Percentiles rank a stretch among this genome's conserved stretches.
These are phyloP conservation scores for Erpetoichthys calabaricus DNA, from an alignment of 2,797 vertebrate species.

Conservation along the genomic window DNA sequence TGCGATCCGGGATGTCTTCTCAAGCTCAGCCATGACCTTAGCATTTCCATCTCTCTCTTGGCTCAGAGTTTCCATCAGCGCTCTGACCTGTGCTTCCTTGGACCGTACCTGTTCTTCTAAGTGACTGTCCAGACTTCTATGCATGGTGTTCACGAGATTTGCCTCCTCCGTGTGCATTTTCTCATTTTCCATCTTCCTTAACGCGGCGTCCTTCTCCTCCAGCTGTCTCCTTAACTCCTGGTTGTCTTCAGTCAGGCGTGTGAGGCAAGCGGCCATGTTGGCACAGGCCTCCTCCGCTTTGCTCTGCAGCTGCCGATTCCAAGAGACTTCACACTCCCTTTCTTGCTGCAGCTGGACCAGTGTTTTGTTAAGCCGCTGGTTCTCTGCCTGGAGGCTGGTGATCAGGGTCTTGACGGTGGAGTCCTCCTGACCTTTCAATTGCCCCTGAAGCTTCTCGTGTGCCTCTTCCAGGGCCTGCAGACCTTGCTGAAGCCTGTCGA, in stretches of 20 bases:
- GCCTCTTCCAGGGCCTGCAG: conserved; percentile 1
- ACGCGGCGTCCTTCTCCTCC: neutral
- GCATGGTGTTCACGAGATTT: neutral
- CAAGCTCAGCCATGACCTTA: conserved; percentile 2
- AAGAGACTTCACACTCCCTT: neutral
- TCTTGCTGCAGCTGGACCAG: neutral
- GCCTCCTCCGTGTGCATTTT: neutral
- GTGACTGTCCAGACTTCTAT: neutral
- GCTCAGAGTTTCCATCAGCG: neutral
- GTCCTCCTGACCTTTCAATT: neutral
- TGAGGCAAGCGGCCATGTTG: neutral
- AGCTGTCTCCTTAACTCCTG: neutral
- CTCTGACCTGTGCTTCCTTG: neutral
- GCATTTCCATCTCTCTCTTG: conserved; percentile 1
- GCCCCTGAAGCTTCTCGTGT: conserved; percentile 2
- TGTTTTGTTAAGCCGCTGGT: neutral
- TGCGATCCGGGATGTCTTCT: conserved; percentile 1
- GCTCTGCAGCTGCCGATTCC: neutral
- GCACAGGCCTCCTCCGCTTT: neutral
- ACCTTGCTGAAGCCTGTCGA: neutral
- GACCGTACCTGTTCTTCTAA: conserved; percentile 15
- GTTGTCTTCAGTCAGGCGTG: neutral
- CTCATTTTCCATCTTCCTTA: neutral
- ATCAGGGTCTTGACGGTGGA: conserved; percentile 5
- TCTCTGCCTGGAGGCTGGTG: neutral